Conservation (phyloP, 2,797 vertebrate species). For the Myoxocephalus aenaeus region DNA sequence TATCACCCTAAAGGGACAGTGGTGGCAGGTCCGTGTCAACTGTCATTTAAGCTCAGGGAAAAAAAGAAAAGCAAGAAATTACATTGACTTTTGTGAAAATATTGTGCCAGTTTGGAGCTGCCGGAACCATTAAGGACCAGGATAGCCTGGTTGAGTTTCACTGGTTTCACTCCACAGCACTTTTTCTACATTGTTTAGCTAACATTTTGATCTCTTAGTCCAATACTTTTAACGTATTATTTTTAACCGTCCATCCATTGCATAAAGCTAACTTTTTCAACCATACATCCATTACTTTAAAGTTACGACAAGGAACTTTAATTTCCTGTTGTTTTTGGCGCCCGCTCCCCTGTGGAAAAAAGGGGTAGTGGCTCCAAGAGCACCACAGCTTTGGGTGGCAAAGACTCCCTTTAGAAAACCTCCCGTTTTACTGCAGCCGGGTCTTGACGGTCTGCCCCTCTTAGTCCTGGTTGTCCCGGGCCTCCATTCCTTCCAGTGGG, state of each 20-base stretch:
- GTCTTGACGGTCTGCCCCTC: too few species aligned
- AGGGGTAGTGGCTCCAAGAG: too few species aligned
- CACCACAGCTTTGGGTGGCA: too few species aligned
- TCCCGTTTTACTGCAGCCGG: too few species aligned
- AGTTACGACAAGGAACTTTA: background rate
- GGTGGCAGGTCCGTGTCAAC: background rate
- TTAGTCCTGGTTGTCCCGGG: too few species aligned
- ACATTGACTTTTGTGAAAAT: slow-evolving; percentile 3
- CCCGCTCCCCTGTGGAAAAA: too few species aligned
- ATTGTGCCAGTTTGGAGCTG: background rate
- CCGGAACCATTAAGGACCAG: background rate
- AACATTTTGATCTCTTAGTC: background rate
- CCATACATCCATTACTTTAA: background rate
- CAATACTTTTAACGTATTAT: background rate
- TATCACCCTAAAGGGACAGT: background rate
- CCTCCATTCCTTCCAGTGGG: too few species aligned
- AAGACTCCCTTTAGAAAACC: too few species aligned
- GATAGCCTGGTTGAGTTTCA: background rate
- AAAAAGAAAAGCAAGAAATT: background rate
- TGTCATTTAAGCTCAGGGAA: background rate
- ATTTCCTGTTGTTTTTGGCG: background rate
- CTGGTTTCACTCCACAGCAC: background rate
- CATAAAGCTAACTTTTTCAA: background rate
- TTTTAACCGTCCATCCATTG: background rate
- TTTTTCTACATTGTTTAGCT: background rate